phyloP scores from a whole-genome alignment of 30 jellyfish, hydroid and myxozoan species.

The Rhopilema esculentum region DNA sequence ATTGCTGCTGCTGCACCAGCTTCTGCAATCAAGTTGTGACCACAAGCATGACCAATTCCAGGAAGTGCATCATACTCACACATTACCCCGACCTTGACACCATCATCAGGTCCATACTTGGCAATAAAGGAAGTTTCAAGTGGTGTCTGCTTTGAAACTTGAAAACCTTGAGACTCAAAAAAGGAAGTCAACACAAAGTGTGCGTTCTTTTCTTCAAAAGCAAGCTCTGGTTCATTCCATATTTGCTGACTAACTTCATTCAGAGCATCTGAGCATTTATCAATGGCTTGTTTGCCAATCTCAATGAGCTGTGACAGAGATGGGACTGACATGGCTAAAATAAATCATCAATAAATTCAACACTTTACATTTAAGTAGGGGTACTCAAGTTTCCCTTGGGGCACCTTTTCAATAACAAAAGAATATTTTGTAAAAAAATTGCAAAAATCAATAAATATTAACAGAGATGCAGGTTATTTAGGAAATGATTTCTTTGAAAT shows the following conservation, averaged over 20 bases:
- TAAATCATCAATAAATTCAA: background rate
- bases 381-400: too few species aligned
- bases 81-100: slow-evolving; percentile 75
- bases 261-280: slow-evolving; percentile 28
- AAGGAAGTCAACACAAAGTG: slow-evolving; percentile 64
- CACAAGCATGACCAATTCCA: slow-evolving; percentile 91
- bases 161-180: slow-evolving; percentile 70
- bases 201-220: slow-evolving; percentile 71
- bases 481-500: too few species aligned
- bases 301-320: slow-evolving; percentile 21
- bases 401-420: too few species aligned
- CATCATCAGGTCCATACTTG: slow-evolving; percentile 59
- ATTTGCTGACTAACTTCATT: slow-evolving; percentile 61
- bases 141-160: slow-evolving; percentile 66
- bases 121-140: slow-evolving; percentile 82
- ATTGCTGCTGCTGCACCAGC: slow-evolving; percentile 81
- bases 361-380: too few species aligned
- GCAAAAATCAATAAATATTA: too few species aligned
- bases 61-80: slow-evolving; percentile 91
- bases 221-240: slow-evolving; percentile 78
- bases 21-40: slow-evolving; percentile 88
- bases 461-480: too few species aligned
- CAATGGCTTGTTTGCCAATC: slow-evolving; percentile 64
- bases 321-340: background rate
- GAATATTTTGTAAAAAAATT: too few species aligned